Evolutionary conservation across 2,797 vertebrate genomes (phyloP).

Genomic region (Sebastes reedi): DNA sequence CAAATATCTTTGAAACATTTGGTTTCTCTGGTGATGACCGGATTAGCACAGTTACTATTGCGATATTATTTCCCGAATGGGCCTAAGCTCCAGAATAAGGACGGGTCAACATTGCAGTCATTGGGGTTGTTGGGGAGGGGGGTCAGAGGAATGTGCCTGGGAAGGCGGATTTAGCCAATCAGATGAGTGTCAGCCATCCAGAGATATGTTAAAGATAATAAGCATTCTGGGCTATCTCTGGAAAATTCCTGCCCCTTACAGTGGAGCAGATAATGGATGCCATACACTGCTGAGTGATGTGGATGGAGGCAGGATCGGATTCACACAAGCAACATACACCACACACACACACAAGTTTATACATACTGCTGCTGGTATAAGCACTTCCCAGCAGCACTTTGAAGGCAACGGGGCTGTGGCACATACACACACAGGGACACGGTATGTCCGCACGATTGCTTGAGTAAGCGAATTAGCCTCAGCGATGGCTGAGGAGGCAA

Average conservation of each 20-base stretch:
- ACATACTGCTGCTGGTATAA: slow-evolving; percentile 63
- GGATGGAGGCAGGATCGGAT: slow-evolving; percentile 63
- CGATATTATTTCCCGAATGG: no score
- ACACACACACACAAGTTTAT: slow-evolving; percentile 19
- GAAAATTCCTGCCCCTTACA: slow-evolving; percentile 74
- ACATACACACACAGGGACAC: slow-evolving; percentile 10
- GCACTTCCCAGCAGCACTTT: slow-evolving; percentile 58
- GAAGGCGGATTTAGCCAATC: slow-evolving; percentile 75
- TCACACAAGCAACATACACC: slow-evolving; percentile 46
- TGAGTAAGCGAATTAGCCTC: slow-evolving; percentile 85
- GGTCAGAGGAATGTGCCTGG: slow-evolving; percentile 63
- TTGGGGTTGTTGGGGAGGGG: neutral
- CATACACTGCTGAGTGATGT: slow-evolving; percentile 70
- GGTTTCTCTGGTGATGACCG: neutral
- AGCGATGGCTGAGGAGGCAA: slow-evolving; percentile 80
- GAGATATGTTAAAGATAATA: slow-evolving; percentile 79
- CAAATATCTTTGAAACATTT: neutral
- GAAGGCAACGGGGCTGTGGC: slow-evolving; percentile 36
- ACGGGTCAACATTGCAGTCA: neutral
- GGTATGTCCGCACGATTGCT: slow-evolving; percentile 75
- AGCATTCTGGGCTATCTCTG: slow-evolving; percentile 71
- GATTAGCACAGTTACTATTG: slow-evolving; percentile 8
- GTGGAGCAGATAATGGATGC: slow-evolving; percentile 73
- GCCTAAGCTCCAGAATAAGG: neutral
- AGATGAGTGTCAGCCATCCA: slow-evolving; percentile 75